Percentiles rank a stretch among this genome's conserved stretches.
These are phyloP conservation scores for Helarctos malayanus DNA, from an alignment of 2,797 vertebrate genomes.

Conservation along the genomic window DNA sequence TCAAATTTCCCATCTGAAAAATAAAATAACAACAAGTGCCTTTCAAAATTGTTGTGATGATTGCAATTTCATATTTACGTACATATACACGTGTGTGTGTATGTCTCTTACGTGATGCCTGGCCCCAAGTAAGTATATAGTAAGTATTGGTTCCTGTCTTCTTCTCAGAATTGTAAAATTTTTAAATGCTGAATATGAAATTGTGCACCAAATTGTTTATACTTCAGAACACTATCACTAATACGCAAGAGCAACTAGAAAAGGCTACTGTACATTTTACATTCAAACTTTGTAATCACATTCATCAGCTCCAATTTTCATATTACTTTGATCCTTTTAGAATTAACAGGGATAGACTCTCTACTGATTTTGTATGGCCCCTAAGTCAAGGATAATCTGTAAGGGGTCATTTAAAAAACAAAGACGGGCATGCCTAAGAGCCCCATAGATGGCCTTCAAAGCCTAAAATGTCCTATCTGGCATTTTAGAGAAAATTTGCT, in stretches of 20 bases:
- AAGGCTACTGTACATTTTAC: conserved; percentile 21
- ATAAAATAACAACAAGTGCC: neutral
- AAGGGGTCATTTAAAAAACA: neutral
- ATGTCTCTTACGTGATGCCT: neutral
- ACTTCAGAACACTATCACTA: neutral
- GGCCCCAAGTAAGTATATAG: neutral
- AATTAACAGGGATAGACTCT: neutral
- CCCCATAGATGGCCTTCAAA: neutral
- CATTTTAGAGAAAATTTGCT: conserved; percentile 5
- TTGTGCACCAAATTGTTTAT: neutral
- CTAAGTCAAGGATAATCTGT: neutral
- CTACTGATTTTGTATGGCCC: neutral
- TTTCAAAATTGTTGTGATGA: neutral
- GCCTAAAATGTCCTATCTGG: neutral
- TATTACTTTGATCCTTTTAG: neutral
- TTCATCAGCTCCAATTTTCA: neutral
- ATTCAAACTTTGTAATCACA: conserved; percentile 24
- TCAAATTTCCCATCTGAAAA: conserved; percentile 20
- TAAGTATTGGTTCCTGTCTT: neutral
- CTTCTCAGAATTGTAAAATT: neutral
- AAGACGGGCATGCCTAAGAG: neutral
- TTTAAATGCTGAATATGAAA: conserved; percentile 29
- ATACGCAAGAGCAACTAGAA: neutral
- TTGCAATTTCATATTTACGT: neutral
- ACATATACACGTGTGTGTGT: fast-evolving